Conservation (phyloP, 2,797 vertebrate genomes). For the Siniperca scherzeri region DNA sequence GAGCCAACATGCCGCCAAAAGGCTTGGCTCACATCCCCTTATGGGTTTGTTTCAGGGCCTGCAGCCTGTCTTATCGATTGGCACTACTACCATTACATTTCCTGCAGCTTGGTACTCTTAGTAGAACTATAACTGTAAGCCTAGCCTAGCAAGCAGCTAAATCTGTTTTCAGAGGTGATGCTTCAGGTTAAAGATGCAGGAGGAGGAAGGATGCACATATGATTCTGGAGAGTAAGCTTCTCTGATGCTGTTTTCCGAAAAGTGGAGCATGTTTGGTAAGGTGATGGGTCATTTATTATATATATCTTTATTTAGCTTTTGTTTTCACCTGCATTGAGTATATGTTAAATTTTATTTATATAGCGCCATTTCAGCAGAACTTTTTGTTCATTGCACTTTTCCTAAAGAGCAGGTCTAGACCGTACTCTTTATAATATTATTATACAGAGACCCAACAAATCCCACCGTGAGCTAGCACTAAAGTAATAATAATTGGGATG, state of each 20-base stretch:
- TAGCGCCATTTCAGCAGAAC: too few species aligned
- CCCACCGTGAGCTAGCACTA: too few species aligned
- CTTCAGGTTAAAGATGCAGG: conserved; percentile 44
- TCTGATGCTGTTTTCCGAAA: conserved; percentile 52
- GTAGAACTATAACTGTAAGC: conserved; percentile 29
- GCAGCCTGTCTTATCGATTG: conserved; percentile 46
- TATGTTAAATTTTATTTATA: neutral
- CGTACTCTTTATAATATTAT: too few species aligned
- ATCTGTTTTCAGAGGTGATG: conserved; percentile 44
- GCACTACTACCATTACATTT: conserved; percentile 21
- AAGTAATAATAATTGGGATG: too few species aligned
- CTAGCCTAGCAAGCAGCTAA: conserved; percentile 14
- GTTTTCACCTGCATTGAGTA: neutral
- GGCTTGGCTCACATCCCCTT: conserved; percentile 40
- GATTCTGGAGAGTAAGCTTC: conserved; percentile 49
- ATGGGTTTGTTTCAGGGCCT: conserved; percentile 42
- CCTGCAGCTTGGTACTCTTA: conserved; percentile 15
- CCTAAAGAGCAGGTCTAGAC: too few species aligned
- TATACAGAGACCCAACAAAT: too few species aligned
- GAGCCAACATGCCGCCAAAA: conserved; percentile 23
- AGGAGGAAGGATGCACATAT: conserved; percentile 17
- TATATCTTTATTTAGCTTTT: neutral
- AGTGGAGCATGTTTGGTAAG: conserved; percentile 64
- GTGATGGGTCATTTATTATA: conserved; percentile 1
- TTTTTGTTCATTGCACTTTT: too few species aligned